Conservation (phyloP, 2,113 vertebrate genomes). For the Pelecanoides urinatrix region DNA sequence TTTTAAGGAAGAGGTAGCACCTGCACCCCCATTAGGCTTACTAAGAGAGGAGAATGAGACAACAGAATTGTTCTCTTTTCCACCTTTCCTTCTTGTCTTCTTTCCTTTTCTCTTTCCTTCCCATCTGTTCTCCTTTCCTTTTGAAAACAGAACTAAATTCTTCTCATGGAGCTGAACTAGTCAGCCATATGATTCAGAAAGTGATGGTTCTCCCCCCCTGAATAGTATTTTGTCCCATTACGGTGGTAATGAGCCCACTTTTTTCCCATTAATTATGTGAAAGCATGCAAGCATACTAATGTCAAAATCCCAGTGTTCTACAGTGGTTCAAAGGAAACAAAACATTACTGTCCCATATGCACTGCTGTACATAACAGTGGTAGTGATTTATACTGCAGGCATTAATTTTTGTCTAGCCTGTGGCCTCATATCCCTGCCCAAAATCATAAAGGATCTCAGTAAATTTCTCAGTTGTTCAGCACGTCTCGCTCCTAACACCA, state of each 20-base stretch:
- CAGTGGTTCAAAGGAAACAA: not conserved
- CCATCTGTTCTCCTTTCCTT: not conserved
- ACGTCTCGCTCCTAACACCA: not conserved
- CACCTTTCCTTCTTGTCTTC: not conserved
- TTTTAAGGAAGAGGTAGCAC: not conserved
- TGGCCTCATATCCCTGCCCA: not conserved
- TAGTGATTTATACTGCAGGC: not conserved
- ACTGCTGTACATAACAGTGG: not conserved
- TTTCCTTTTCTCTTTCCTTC: not conserved
- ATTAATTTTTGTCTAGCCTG: not conserved
- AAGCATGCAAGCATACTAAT: not conserved
- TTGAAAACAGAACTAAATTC: not conserved
- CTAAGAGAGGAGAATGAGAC: not conserved
- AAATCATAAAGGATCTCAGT: not conserved
- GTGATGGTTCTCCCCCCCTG: too few species aligned
- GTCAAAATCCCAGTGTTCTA: not conserved
- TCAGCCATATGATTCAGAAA: not conserved
- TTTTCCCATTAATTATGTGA: not conserved
- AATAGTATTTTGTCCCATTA: not conserved
- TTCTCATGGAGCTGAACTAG: not conserved
- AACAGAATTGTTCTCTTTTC: not conserved
- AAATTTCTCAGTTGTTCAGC: not conserved
- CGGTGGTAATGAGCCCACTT: not conserved
- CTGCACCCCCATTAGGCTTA: not conserved
- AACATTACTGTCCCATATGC: rapidly evolving